Base-by-base conservation (phyloP, 2,888 invertebrate genomes). In the Nomada goodeniana region DNA sequence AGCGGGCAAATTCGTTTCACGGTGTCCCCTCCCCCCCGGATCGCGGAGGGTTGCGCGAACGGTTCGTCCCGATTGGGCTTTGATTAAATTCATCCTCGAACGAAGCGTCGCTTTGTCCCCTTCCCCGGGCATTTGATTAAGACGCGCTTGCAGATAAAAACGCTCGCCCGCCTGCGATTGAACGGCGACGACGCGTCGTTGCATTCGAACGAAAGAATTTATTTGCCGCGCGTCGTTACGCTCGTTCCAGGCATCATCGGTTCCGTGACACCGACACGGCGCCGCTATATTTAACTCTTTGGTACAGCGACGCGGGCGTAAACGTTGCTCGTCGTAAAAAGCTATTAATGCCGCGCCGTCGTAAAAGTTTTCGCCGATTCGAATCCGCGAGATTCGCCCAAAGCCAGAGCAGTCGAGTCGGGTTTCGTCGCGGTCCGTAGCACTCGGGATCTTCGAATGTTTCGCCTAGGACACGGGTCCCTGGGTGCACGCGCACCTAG, bases 31-130 rank as follows among this genome's bases (percentile, higher is more conserved):
- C 23, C 0, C 23, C 0, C 23, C 23, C 15, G 15, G 47, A 15
- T 47, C 47, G 1, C 15, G 13, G 47, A 1, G 13, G 15, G 13
- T 13, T 13, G 47, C 47, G 47, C 15, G 3, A 47, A 47, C 2
- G 47, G 23, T 57, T 13, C n/a, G 18, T n/a, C 29, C 44, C n/a
- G 26, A 61, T 63, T 44, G 23, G 15, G 26, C 42, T 64, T 36
- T 57, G 55, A 73, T 73, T 73, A 64, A 73, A 73, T 64, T 26
- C 50, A 64, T 64, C 50, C 50, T 52, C 26, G 36, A 64, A 50
- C 29, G 64, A 1, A 50, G 26, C 55, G 44, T 53, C 42, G 26
- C 23, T 42, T 26, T 23, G 47, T 42, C 23, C 71, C 42, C 26
- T n/a, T 42, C 69, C 7, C 13, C 23, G 18, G 68, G 42, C 57